A percentile compares a stretch with the other conserved stretches of the same genome.
Evolutionary conservation across 2,113 vertebrate species (phyloP).

Genomic region (Corythoichthys intestinalis): DNA sequence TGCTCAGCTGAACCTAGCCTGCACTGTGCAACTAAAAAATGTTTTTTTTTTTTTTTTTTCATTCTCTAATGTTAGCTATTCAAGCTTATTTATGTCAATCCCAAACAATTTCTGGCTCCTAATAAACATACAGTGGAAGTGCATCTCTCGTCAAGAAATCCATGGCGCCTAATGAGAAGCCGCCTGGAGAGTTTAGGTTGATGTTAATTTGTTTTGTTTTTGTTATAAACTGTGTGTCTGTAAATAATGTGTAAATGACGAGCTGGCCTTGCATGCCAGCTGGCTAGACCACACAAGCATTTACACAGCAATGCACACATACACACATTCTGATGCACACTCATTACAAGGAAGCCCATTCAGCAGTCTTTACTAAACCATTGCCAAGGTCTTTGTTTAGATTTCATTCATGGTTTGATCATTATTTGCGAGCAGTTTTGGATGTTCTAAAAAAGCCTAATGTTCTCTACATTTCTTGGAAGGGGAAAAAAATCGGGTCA

Average conservation of each 20-base stretch:
- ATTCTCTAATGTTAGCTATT: not conserved
- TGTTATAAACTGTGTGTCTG: slow-evolving; percentile 59
- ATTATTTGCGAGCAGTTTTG: slow-evolving; percentile 39
- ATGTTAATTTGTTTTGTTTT: slow-evolving; percentile 57
- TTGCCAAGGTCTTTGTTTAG: slow-evolving; percentile 56
- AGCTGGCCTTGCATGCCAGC: slow-evolving; percentile 32
- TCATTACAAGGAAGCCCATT: slow-evolving; percentile 46
- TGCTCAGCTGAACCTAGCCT: too few species aligned
- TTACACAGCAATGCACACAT: slow-evolving; percentile 23
- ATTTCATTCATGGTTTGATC: slow-evolving; percentile 42
- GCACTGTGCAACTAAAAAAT: not conserved
- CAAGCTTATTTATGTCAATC: slow-evolving; percentile 6
- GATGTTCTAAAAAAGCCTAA: slow-evolving; percentile 11
- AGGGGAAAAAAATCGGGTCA: not conserved
- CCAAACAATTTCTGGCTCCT: slow-evolving; percentile 26
- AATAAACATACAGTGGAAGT: slow-evolving; percentile 23
- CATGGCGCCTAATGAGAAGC: slow-evolving; percentile 45
- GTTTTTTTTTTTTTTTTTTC: not conserved
- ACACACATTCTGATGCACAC: slow-evolving; percentile 15
- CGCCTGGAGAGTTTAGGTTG: slow-evolving; percentile 19
- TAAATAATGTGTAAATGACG: slow-evolving; percentile 58
- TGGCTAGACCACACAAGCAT: slow-evolving; percentile 38
- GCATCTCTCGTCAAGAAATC: slow-evolving; percentile 13
- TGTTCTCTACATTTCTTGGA: slow-evolving; percentile 21
- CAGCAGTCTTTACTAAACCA: slow-evolving; percentile 18